Conservation (phyloP, 2,113 vertebrate species). For the Tragelaphus buxtoni region DNA sequence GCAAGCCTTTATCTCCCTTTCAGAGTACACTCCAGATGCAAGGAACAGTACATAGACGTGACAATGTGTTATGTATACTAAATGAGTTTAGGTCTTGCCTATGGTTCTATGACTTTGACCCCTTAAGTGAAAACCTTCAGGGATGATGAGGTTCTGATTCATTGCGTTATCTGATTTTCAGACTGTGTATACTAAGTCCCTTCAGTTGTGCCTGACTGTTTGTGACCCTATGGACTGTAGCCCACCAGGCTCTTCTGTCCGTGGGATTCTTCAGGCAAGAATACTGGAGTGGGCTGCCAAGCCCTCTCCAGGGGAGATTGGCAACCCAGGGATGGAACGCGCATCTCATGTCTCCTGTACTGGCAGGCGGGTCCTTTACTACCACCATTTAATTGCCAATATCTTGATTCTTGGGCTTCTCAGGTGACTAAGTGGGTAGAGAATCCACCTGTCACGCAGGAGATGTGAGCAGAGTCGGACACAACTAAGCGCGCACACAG, state of each 20-base stretch:
- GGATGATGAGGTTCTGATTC: neutral
- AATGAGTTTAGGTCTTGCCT: neutral
- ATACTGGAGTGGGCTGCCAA: neutral
- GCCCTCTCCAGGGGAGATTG: neutral
- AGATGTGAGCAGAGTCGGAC: neutral
- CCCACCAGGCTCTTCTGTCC: neutral
- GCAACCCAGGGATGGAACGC: neutral
- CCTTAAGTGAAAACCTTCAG: neutral
- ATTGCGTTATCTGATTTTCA: neutral
- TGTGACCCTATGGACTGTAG: neutral
- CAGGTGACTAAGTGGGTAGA: neutral
- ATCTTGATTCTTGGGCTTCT: neutral
- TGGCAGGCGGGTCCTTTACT: neutral
- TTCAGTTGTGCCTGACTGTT: neutral
- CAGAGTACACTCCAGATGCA: neutral
- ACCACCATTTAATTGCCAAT: neutral
- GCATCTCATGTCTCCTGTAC: neutral
- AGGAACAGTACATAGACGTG: neutral
- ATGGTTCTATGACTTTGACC: neutral
- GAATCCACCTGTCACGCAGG: neutral
- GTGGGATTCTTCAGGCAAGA: neutral
- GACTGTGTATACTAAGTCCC: neutral
- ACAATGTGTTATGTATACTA: neutral
- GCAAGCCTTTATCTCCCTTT: neutral
- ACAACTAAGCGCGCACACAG: fast-evolving